Evolutionary conservation across 2,888 invertebrate genomes (phyloP).

Genomic region (Pyrochroa serraticornis): DNA sequence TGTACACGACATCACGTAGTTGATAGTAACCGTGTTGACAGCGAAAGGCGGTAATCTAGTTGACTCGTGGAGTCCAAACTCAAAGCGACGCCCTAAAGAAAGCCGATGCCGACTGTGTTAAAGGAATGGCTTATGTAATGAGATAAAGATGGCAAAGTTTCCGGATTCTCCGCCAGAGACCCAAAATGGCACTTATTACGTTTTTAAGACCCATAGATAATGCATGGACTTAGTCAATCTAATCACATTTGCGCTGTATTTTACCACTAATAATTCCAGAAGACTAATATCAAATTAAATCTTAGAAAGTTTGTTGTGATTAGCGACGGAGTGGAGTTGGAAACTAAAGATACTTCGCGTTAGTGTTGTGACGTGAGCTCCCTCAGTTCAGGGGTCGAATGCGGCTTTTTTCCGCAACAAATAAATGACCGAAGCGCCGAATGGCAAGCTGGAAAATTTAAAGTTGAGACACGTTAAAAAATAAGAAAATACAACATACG

Average conservation of each 20-base stretch:
- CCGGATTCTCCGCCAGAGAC: neutral
- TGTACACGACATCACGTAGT: conserved; percentile 14
- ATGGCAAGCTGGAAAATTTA: conserved; percentile 25
- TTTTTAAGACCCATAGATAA: no score
- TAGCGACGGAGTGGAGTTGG: no score
- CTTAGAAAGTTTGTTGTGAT: no score
- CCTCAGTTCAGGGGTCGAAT: no score
- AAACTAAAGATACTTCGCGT: no score
- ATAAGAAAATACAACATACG: conserved; percentile 39
- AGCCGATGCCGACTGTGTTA: conserved; percentile 11
- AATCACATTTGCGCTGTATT: no score
- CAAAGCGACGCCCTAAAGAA: conserved; percentile 15
- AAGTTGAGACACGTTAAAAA: conserved; percentile 38
- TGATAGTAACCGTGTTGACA: conserved; percentile 19
- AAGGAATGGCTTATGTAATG: conserved; percentile 19
- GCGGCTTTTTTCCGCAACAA: no score
- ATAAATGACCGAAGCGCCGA: conserved; percentile 19
- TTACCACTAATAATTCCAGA: no score
- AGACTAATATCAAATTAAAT: no score
- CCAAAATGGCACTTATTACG: no score
- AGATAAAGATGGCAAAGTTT: conserved; percentile 11
- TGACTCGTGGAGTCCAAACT: conserved; percentile 16
- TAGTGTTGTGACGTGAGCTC: no score
- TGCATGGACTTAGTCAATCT: no score
- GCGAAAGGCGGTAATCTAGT: conserved; percentile 22